These are phyloP conservation scores for Peromyscus attwateri DNA, from an alignment of 2,797 vertebrate species.

Conservation along the genomic window DNA sequence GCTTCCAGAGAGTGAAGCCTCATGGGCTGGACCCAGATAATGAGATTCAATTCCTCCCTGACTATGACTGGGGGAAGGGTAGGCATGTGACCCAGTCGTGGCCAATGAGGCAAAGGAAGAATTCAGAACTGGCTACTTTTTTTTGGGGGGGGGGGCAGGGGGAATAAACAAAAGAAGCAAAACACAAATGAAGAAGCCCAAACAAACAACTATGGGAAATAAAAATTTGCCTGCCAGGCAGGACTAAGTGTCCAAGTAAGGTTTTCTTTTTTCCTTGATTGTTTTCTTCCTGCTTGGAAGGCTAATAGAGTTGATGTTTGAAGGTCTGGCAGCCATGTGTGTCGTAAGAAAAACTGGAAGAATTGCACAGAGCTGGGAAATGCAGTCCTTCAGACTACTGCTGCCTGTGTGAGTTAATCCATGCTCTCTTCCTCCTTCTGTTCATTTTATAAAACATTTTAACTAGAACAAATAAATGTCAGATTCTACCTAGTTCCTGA, in stretches of 20 bases:
- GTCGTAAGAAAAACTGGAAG: neutral
- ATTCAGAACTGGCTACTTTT: neutral
- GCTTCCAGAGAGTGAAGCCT: neutral
- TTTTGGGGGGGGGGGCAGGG: no score
- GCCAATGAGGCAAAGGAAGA: neutral
- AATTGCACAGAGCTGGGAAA: no score
- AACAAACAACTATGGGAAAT: neutral
- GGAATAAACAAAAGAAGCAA: neutral
- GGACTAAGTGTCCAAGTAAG: neutral
- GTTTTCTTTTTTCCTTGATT: neutral
- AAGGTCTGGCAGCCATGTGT: neutral
- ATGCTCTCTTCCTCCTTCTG: accelerated
- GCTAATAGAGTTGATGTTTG: neutral
- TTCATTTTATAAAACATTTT: neutral
- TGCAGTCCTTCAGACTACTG: neutral
- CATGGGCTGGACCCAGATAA: neutral
- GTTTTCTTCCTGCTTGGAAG: neutral
- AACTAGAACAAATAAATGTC: neutral
- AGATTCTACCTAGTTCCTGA: neutral
- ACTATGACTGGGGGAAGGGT: neutral
- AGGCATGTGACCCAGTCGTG: accelerated
- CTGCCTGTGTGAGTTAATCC: neutral
- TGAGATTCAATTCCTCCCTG: accelerated
- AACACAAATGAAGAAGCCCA: neutral
- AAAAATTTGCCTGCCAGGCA: neutral